A percentile compares a stretch with the other conserved stretches of the same genome.
Conservation (phyloP, 2,113 vertebrate species). For the Burhinus oedicnemus region DNA sequence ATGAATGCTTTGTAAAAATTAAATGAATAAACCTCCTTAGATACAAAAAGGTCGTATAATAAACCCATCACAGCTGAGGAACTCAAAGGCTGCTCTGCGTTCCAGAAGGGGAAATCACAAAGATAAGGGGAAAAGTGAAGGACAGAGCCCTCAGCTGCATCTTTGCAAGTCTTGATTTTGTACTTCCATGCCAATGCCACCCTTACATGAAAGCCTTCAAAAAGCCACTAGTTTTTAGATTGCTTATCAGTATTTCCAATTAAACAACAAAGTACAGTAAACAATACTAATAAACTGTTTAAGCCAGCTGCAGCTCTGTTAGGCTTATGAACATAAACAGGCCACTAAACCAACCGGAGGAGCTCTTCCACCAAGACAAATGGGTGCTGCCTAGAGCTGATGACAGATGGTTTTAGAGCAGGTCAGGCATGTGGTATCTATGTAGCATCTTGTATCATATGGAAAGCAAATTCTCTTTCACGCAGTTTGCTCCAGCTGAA, state of each 20-base stretch:
- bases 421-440: constrained; percentile 28
- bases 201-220: neutral
- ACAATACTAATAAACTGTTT: neutral
- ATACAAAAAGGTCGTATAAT: neutral
- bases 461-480: constrained; percentile 50
- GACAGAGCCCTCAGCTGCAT: neutral
- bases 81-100: neutral
- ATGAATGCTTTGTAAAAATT: neutral
- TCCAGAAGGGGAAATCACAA: neutral
- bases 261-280: neutral
- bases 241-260: neutral
- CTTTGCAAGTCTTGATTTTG: neutral
- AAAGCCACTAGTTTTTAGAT: neutral
- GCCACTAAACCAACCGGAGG: neutral
- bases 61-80: neutral
- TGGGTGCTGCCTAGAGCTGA: neutral
- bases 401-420: constrained; percentile 56
- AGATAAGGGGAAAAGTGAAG: neutral
- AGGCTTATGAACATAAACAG: neutral
- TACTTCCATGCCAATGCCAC: neutral
- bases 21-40: neutral
- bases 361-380: constrained; percentile 17
- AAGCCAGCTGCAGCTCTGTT: neutral
- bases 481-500: neutral
- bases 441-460: constrained; percentile 17